These are phyloP conservation scores for Cephalopholis sonnerati DNA, from an alignment of 2,113 vertebrate genomes.

Conservation along the genomic window DNA sequence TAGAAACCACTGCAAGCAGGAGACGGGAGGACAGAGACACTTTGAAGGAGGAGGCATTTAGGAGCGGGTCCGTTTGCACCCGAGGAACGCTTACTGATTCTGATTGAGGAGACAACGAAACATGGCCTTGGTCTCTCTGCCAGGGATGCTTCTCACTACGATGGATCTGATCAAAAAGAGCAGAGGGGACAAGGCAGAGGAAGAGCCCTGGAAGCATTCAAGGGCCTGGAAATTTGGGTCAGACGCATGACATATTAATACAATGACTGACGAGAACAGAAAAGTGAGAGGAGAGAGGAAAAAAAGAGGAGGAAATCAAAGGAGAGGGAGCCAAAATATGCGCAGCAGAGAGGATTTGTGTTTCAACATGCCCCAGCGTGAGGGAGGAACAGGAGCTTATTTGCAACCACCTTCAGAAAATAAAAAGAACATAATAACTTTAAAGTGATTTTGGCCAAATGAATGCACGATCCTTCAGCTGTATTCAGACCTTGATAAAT, in stretches of 20 bases:
- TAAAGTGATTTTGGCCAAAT: constrained; percentile 72
- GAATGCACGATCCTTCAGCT: constrained; percentile 63
- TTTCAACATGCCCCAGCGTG: constrained; percentile 34
- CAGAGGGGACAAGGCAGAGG: neutral
- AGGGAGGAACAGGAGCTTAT: constrained; percentile 24
- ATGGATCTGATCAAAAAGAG: constrained; percentile 49
- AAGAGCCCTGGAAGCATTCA: constrained; percentile 34
- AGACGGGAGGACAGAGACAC: constrained; percentile 29
- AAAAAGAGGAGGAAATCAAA: neutral
- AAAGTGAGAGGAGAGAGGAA: constrained; percentile 29
- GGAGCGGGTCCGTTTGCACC: constrained; percentile 30
- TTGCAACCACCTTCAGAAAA: constrained; percentile 46
- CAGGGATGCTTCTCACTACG: constrained; percentile 22
- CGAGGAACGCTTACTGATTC: constrained; percentile 35
- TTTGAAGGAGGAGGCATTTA: constrained; percentile 29
- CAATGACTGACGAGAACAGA: constrained; percentile 42
- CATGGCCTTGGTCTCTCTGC: constrained; percentile 21
- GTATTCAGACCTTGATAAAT: constrained; percentile 78
- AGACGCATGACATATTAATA: constrained; percentile 58
- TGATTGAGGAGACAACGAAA: constrained; percentile 57
- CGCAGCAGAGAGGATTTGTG: constrained; percentile 25
- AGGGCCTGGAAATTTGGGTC: constrained; percentile 54
- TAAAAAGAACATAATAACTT: constrained; percentile 67
- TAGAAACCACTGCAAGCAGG: constrained; percentile 51
- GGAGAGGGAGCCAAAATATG: constrained; percentile 30